Percentiles rank a stretch among this genome's conserved stretches.
These are phyloP conservation scores for Quadroppia sp. DNA, from an alignment of 2,888 invertebrate genomes.

Conservation along the genomic window DNA sequence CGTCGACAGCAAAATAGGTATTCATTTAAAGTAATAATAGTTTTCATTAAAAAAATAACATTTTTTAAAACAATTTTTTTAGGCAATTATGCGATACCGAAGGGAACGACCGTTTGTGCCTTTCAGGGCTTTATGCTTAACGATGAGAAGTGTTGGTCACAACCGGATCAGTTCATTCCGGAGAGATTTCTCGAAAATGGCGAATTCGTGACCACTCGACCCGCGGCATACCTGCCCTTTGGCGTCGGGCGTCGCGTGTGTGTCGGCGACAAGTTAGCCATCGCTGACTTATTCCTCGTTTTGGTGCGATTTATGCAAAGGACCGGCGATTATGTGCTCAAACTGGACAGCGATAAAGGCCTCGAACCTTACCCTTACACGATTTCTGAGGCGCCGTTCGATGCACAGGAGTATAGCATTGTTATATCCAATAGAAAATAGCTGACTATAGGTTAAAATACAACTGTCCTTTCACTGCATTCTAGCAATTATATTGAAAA, in stretches of 20 bases:
- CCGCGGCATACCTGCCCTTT: not conserved
- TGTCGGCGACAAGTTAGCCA: conserved; percentile 23
- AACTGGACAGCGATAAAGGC: not conserved
- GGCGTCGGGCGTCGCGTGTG: conserved; percentile 24
- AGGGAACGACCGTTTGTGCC: not conserved
- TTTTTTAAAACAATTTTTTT: not conserved
- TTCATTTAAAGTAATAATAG: not conserved
- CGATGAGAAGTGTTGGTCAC: conserved; percentile 13
- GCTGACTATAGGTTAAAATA: too few relatives aligned
- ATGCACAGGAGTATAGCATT: too few relatives aligned
- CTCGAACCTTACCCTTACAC: conserved; percentile 60
- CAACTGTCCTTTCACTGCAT: too few relatives aligned
- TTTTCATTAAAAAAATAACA: not conserved
- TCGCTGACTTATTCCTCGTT: conserved; percentile 8
- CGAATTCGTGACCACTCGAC: not conserved
- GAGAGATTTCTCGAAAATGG: conserved; percentile 23
- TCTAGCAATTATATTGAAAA: too few relatives aligned
- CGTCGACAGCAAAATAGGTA: not conserved
- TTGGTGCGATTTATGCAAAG: conserved; percentile 12
- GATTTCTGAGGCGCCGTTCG: too few relatives aligned
- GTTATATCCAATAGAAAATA: too few relatives aligned
- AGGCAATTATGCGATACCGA: not conserved
- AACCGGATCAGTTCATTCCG: not conserved
- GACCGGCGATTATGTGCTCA: not conserved
- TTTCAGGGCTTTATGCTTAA: not conserved